Evolutionary conservation across 2,888 invertebrate genomes (phyloP).

Genomic region (Callyntrura sp.): DNA sequence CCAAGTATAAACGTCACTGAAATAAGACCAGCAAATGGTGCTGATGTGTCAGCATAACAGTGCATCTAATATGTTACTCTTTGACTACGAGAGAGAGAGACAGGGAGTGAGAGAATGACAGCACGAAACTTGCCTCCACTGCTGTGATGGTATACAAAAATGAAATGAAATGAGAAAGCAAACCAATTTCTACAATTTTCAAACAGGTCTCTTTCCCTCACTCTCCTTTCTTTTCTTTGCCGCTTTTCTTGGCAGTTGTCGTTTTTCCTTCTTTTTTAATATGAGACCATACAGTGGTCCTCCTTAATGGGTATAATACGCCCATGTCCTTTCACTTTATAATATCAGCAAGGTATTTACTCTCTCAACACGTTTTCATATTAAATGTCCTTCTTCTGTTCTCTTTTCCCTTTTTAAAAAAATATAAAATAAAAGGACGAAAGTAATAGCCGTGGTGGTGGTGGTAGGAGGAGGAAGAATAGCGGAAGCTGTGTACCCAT

Average conservation of each 20-base stretch:
- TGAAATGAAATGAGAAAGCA: conserved; percentile 24
- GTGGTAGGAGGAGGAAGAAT: conserved; percentile 53
- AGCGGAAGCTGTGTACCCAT: conserved; percentile 48
- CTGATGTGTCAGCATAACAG: conserved; percentile 72
- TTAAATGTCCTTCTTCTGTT: conserved; percentile 27
- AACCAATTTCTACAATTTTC: conserved; percentile 46
- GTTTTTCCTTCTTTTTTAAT: not conserved
- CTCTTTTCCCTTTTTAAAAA: not conserved
- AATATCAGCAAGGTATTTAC: conserved; percentile 47
- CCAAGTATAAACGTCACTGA: not conserved
- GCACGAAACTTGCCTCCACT: not conserved
- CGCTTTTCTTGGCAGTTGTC: conserved; percentile 15
- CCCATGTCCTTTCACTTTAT: conserved; percentile 1
- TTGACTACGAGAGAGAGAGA: conserved; percentile 6
- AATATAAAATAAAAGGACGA: not conserved
- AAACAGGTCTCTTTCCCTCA: conserved; percentile 10
- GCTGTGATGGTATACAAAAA: conserved; percentile 13
- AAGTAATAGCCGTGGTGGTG: not conserved
- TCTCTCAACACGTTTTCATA: conserved; percentile 48
- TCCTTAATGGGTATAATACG: not conserved
- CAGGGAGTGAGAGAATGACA: conserved; percentile 10
- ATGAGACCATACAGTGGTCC: not conserved
- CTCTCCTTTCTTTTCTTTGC: not conserved
- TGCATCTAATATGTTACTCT: conserved; percentile 56
- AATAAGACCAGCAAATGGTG: conserved; percentile 48